phyloP scores from a whole-genome alignment of 2,113 vertebrate genomes.

The Martes martes region DNA sequence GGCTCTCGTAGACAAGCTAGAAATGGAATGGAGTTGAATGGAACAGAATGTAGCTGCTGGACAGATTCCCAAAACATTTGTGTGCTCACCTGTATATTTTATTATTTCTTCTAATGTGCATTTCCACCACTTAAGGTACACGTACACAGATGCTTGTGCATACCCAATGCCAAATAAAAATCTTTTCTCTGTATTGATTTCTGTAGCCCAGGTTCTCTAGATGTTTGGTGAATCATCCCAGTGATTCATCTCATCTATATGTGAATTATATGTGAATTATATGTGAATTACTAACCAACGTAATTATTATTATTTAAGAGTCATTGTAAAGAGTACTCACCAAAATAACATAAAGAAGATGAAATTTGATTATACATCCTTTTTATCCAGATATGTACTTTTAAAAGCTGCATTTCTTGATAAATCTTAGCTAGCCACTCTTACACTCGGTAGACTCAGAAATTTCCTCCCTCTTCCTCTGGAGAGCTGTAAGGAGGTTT shows the following conservation, averaged over 20 bases:
- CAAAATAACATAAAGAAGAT: slow-evolving; percentile 17
- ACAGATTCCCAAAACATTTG: not conserved
- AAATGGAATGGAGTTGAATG: not conserved
- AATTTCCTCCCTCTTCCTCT: not conserved
- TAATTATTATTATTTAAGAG: not conserved
- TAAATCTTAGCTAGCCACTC: not conserved
- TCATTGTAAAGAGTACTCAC: not conserved
- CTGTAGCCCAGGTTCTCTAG: not conserved
- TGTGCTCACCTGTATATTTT: not conserved
- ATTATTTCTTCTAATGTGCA: not conserved
- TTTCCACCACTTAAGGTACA: not conserved
- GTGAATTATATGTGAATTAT: not conserved
- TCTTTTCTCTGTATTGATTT: not conserved
- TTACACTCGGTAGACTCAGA: not conserved
- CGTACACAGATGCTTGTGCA: too few relatives aligned
- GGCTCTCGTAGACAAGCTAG: not conserved
- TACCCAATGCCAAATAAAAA: not conserved
- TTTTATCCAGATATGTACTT: not conserved
- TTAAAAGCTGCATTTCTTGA: not conserved
- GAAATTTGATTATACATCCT: not conserved
- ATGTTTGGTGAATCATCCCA: not conserved
- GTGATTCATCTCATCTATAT: not conserved
- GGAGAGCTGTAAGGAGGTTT: not conserved
- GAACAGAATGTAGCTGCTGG: too few relatives aligned
- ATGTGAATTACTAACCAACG: not conserved